phyloP scores from a whole-genome alignment of 2,113 vertebrate genomes.

The Axis porcinus region DNA sequence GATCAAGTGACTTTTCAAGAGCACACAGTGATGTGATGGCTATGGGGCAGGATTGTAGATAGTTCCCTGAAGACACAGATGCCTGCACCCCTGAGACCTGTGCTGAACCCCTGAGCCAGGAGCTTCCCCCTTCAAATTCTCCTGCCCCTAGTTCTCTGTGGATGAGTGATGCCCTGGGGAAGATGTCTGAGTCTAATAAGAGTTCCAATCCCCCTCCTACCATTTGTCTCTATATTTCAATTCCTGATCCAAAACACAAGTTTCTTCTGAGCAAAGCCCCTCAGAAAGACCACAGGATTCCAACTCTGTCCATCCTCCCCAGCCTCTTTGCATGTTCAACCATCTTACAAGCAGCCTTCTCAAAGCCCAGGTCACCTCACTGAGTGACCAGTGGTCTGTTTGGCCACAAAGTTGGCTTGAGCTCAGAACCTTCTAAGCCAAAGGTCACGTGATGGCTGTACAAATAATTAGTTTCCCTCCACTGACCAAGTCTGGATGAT shows the following conservation, averaged over 20 bases:
- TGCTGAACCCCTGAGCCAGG: background rate
- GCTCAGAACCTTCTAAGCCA: background rate
- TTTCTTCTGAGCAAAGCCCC: background rate
- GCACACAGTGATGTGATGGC: no score
- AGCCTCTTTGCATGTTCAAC: fast-evolving
- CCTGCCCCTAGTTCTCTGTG: background rate
- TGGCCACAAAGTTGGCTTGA: background rate
- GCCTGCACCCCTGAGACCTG: background rate
- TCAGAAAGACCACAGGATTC: background rate
- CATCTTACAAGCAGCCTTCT: background rate
- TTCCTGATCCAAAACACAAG: background rate
- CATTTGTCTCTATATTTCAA: background rate
- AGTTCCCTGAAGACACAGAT: background rate
- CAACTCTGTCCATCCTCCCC: background rate
- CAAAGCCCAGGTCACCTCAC: background rate
- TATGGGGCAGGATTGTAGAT: no score
- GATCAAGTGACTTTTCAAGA: background rate
- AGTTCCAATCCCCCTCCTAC: background rate
- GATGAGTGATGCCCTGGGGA: background rate
- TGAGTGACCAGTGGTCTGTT: background rate
- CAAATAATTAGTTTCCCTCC: background rate
- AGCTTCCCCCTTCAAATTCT: background rate
- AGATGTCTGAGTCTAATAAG: background rate
- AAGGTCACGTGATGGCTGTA: background rate
- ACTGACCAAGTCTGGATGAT: background rate